A percentile compares a stretch with the other conserved stretches of the same genome.
phyloP scores from a whole-genome alignment of 2,797 vertebrate species.

The Acanthurus lineatus region DNA sequence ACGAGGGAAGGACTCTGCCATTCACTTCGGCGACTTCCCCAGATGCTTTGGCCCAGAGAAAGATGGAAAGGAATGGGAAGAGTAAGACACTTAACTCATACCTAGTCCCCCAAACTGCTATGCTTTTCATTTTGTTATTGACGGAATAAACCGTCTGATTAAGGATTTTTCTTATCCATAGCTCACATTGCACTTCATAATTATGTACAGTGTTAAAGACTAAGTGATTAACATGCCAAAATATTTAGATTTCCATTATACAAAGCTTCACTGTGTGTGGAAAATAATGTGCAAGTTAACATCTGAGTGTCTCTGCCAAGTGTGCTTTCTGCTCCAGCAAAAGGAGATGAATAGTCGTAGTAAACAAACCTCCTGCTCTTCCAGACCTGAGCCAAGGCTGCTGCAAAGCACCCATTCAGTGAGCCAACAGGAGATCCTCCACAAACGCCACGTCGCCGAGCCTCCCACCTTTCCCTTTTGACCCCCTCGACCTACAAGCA shows the following conservation, averaged over 20 bases:
- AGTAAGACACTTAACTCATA: conserved; percentile 69
- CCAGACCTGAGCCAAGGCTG: conserved; percentile 80
- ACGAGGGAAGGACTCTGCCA: conserved; percentile 71
- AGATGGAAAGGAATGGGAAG: conserved; percentile 80
- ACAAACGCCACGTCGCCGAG: conserved; percentile 51
- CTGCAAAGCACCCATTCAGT: conserved; percentile 74
- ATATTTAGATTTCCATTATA: conserved; percentile 61
- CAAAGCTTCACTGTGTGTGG: conserved; percentile 49
- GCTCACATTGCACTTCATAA: conserved; percentile 27
- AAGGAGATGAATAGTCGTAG: conserved; percentile 70
- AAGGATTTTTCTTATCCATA: conserved; percentile 17
- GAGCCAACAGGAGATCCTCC: conserved; percentile 67
- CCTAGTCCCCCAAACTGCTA: conserved; percentile 12
- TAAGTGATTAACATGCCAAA: conserved; percentile 52
- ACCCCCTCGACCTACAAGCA: conserved; percentile 31
- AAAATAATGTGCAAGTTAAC: conserved; percentile 71
- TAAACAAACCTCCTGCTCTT: conserved; percentile 78
- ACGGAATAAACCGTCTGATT: conserved; percentile 28
- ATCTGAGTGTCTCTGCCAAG: conserved; percentile 66
- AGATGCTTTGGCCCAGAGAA: conserved; percentile 82
- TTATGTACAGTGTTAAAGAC: conserved; percentile 38
- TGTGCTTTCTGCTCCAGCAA: conserved; percentile 68
- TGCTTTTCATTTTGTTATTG: conserved; percentile 41
- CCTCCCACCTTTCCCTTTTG: conserved; percentile 42
- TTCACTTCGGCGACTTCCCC: conserved; percentile 76